These are phyloP conservation scores for Pituophis catenifer DNA, from an alignment of 2,113 vertebrate genomes.

Conservation along the genomic window DNA sequence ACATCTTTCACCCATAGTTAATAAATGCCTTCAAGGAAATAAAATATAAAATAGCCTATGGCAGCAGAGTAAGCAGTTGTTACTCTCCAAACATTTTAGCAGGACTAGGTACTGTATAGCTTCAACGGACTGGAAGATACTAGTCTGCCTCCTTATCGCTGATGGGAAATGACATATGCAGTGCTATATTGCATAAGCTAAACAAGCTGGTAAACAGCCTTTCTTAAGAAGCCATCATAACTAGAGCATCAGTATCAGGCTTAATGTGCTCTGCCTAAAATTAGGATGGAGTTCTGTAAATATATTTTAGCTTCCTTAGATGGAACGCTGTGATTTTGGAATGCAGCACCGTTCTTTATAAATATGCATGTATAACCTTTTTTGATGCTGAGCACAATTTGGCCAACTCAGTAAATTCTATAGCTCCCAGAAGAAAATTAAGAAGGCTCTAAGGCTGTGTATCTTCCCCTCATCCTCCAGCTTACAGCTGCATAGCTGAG, in stretches of 20 bases:
- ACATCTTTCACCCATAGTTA: slow-evolving; percentile 6
- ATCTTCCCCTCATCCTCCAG: not conserved
- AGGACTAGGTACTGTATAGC: not conserved
- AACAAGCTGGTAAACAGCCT: not conserved
- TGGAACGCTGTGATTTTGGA: not conserved
- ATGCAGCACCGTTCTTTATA: not conserved
- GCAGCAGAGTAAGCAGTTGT: not conserved
- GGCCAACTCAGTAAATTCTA: not conserved
- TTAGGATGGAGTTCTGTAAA: not conserved
- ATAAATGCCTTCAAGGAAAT: not conserved
- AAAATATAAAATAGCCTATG: not conserved
- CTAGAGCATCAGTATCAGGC: not conserved
- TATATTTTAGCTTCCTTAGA: not conserved
- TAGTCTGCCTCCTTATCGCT: not conserved
- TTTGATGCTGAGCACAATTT: not conserved
- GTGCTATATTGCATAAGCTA: not conserved
- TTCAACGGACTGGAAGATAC: not conserved
- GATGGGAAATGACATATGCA: not conserved
- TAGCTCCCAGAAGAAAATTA: not conserved
- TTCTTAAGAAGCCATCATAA: not conserved
- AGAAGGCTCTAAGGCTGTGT: not conserved
- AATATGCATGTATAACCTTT: not conserved
- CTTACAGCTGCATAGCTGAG: not conserved
- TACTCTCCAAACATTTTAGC: not conserved
- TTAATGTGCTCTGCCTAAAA: not conserved